Conservation (phyloP, 2,113 vertebrate species). For the Perca flavescens region DNA sequence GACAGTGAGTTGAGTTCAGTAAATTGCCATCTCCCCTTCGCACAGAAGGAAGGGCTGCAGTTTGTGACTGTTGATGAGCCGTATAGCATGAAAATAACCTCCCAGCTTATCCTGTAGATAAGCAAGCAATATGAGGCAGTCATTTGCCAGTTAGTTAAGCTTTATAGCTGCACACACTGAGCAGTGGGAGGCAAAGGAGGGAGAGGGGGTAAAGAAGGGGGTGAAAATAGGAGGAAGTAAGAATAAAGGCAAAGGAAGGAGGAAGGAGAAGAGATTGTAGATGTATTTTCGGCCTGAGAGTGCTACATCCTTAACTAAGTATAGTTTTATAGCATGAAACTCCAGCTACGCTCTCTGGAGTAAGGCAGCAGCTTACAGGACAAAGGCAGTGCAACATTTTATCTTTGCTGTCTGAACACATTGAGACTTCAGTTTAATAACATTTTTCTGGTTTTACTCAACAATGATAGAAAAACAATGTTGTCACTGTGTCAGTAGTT, state of each 20-base stretch:
- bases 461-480: not conserved
- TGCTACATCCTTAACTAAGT: constrained; percentile 51
- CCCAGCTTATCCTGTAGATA: constrained; percentile 62
- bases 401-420: constrained; percentile 4
- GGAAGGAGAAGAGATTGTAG: constrained; percentile 39
- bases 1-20: constrained; percentile 25
- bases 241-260: constrained; percentile 50
- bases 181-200: constrained; percentile 22
- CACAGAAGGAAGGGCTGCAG: constrained; percentile 45
- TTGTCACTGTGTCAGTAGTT: constrained; percentile 27
- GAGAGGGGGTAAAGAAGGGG: constrained; percentile 10
- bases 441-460: not conserved
- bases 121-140: constrained; percentile 46
- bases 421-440: constrained; percentile 5
- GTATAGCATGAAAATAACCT: constrained; percentile 67
- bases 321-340: constrained; percentile 46
- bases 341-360: constrained; percentile 28
- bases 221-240: constrained; percentile 33
- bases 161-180: constrained; percentile 62
- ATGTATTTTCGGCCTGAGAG: constrained; percentile 62
- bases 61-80: constrained; percentile 59
- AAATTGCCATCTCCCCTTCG: constrained; percentile 25
- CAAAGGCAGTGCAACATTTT: constrained; percentile 14
- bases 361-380: constrained; percentile 15
- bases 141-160: constrained; percentile 75